Percentiles rank a stretch among this genome's conserved stretches.
Conservation (phyloP, 1,140 invertebrate genomes). For the Drosophila trapezifrons region DNA sequence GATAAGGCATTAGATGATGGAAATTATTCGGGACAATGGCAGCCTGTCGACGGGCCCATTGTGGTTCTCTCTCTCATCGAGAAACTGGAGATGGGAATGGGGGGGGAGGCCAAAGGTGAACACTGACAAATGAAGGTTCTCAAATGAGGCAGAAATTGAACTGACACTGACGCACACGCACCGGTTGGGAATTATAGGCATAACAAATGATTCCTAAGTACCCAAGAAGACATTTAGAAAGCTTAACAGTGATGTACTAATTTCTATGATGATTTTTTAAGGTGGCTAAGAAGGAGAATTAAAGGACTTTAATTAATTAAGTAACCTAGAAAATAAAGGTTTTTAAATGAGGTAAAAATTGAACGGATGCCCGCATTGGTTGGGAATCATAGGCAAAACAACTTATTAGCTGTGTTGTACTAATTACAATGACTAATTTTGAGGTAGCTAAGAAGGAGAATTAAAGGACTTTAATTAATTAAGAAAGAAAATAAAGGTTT, state of each 20-base stretch:
- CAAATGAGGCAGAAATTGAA: slow-evolving; percentile 31
- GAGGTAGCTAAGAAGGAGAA: background rate
- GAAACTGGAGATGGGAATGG: slow-evolving; percentile 1
- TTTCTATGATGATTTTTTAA: background rate
- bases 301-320: background rate
- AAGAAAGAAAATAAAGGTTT: background rate
- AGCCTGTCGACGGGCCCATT: slow-evolving; percentile 39
- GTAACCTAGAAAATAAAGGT: background rate
- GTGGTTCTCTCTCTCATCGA: slow-evolving; percentile 25
- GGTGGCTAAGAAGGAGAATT: background rate
- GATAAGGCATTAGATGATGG: slow-evolving; percentile 61
- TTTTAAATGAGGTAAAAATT: too few species aligned
- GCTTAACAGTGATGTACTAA: background rate
- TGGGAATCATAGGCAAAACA: too few species aligned
- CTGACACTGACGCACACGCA: slow-evolving; percentile 6
- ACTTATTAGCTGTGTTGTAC: background rate
- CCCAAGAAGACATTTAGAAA: too few species aligned
- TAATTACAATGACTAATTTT: background rate
- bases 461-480: background rate
- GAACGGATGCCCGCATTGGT: too few species aligned
- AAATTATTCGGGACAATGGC: slow-evolving; percentile 51
- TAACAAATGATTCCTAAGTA: slow-evolving; percentile 18
- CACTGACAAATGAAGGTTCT: slow-evolving; percentile 43
- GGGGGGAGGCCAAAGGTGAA: slow-evolving; percentile 34
- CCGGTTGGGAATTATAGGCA: slow-evolving; percentile 19